Base-by-base conservation (phyloP, 1,140 invertebrate species). In the Drosophila punjabiensis region DNA sequence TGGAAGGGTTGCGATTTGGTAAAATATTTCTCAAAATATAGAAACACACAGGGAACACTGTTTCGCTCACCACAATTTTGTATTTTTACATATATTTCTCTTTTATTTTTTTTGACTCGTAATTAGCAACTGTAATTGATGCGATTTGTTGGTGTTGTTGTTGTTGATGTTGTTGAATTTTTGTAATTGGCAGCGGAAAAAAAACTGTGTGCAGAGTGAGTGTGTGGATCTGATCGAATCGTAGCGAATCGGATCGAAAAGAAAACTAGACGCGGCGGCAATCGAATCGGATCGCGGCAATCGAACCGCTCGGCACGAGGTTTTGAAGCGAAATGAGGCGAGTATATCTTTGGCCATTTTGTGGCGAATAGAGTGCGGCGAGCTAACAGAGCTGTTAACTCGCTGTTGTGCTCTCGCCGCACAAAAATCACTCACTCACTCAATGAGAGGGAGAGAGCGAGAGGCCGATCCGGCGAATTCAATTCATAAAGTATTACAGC, bases 251-350 rank as follows among this genome's bases (percentile, higher is more conserved):
- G 53, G 70, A 71, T 74, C 67, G 60, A 50, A 76, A 76, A 58
- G 50, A 76, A 65, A 65, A 65, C 62, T 55, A 65, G 64, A 67
- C 53, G 76, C 76, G 74, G 67, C 73, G 55, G 55, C 55, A 58
- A 58, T 58, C 55, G 33, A 39, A 58, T 58, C 55, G 55, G 82
- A 79, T 67, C 60, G 79, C 79, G 77, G 65, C 76, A 71, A 69
- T 71, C 68, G 68, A 73, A 61, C 68, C 68, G 55, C 68, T 73
- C 53, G 56, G 47, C 68, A 73, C 56, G 55, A 61, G 55, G 69
- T 88, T 91, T 91, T 91, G 68, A 85, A 86, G 88, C 82, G 84
- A 91, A 91, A 91, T 91, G 82, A 91, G 86, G 76, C 75, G 79
- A 50, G 55, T 58, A 10, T 58, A 10, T 58, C 55, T 58, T 58